Evolutionary conservation across 2,797 vertebrate genomes (phyloP).

Genomic region (Spondyliosoma cantharus): DNA sequence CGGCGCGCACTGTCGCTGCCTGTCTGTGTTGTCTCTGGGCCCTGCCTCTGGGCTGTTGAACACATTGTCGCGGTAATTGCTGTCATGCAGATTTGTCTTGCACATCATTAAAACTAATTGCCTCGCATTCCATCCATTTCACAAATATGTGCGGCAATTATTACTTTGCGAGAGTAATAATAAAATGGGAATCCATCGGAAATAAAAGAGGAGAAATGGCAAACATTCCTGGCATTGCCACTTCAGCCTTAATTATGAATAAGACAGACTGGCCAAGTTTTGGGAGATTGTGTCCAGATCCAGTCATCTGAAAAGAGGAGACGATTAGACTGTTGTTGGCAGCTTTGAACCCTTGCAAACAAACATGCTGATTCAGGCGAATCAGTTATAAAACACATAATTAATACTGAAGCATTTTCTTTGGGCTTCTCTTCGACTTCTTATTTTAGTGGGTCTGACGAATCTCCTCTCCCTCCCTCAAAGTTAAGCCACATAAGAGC

Average conservation of each 20-base stretch:
- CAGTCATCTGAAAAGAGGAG: slow-evolving; percentile 80
- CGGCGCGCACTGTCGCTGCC: slow-evolving; percentile 58
- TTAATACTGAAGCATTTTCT: slow-evolving; percentile 37
- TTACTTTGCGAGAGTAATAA: slow-evolving; percentile 80
- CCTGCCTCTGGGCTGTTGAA: slow-evolving; percentile 76
- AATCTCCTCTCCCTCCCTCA: slow-evolving; percentile 7
- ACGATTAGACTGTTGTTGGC: slow-evolving; percentile 66
- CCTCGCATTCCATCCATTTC: slow-evolving; percentile 84
- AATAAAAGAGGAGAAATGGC: slow-evolving; percentile 81
- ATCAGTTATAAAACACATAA: slow-evolving; percentile 53
- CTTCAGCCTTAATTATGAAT: slow-evolving; percentile 80
- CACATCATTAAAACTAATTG: slow-evolving; percentile 90
- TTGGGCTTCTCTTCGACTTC: slow-evolving; percentile 7
- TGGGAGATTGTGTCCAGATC: slow-evolving; percentile 68
- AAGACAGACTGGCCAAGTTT: slow-evolving; percentile 69
- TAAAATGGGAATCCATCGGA: slow-evolving; percentile 80
- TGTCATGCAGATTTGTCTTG: slow-evolving; percentile 85
- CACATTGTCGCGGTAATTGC: slow-evolving; percentile 86
- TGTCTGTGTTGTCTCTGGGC: slow-evolving; percentile 70
- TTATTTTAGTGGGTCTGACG: not conserved
- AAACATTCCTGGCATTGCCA: slow-evolving; percentile 83
- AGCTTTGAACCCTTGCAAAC: slow-evolving; percentile 53
- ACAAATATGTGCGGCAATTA: slow-evolving; percentile 84
- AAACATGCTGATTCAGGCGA: slow-evolving; percentile 62
- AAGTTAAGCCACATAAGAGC: slow-evolving; percentile 18